phyloP scores from a whole-genome alignment of 2,888 invertebrate species.

The Ophion obscuratus region DNA sequence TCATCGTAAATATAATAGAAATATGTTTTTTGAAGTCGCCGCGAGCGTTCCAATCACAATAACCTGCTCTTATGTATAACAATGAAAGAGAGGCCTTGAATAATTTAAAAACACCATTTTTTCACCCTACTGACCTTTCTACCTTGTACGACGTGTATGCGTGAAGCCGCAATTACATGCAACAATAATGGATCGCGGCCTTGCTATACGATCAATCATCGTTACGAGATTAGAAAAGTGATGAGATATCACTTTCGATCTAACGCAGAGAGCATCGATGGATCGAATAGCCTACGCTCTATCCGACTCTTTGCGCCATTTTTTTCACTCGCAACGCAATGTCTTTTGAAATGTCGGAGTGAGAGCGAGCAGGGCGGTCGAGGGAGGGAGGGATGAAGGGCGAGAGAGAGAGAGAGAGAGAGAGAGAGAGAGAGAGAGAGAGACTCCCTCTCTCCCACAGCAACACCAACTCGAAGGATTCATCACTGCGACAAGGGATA shows the following conservation, averaged over 20 bases:
- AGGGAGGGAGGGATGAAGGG: not conserved
- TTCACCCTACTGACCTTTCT: constrained; percentile 44
- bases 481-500: constrained; percentile 42
- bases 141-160: constrained; percentile 14
- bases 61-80: not conserved
- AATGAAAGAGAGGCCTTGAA: constrained; percentile 34
- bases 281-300: constrained; percentile 26
- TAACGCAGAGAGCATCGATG: constrained; percentile 29
- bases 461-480: constrained; percentile 33
- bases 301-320: not conserved
- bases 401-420: not conserved
- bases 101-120: constrained; percentile 21
- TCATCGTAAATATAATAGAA: not conserved
- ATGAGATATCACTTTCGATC: constrained; percentile 55
- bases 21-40: not conserved
- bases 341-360: constrained; percentile 57
- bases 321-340: constrained; percentile 1
- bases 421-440: no score
- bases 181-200: constrained; percentile 45
- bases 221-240: constrained; percentile 49
- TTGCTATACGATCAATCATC: constrained; percentile 58
- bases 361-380: not conserved
- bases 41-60: not conserved
- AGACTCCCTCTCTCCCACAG: not conserved
- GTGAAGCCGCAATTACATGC: not conserved